Conservation (phyloP, 2,113 vertebrate genomes). For the Chloroceryle aenea region DNA sequence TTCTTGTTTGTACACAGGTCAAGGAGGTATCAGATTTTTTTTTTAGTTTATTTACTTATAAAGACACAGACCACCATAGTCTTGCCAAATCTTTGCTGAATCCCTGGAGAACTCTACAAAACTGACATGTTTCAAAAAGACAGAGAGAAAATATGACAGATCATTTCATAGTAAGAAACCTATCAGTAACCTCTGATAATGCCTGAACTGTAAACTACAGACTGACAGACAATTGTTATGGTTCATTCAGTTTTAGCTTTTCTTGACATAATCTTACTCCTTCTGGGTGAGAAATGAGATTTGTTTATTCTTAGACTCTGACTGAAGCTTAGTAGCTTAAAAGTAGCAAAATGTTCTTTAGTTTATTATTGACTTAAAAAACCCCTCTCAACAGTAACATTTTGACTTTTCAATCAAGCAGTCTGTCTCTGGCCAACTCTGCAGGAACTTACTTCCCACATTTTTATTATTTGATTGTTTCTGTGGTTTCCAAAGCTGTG, state of each 20-base stretch:
- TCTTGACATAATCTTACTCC: neutral
- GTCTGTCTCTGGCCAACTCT: neutral
- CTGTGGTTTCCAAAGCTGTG: neutral
- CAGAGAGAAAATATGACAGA: neutral
- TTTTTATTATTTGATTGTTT: neutral
- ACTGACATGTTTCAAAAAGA: neutral
- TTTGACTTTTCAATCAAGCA: neutral
- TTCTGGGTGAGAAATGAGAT: neutral
- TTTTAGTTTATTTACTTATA: neutral
- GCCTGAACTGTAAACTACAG: neutral
- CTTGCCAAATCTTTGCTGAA: neutral
- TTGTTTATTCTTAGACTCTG: neutral
- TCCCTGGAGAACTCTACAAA: neutral
- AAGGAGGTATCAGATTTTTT: neutral
- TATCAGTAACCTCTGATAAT: neutral
- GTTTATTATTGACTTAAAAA: neutral
- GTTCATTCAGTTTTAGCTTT: neutral
- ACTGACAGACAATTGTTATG: neutral
- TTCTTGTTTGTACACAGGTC: fast-evolving
- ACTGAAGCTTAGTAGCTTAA: neutral
- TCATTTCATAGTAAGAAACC: neutral
- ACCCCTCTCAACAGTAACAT: neutral
- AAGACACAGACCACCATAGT: neutral
- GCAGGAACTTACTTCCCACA: neutral
- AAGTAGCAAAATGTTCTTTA: neutral